Evolutionary conservation across 2,797 vertebrate genomes (phyloP), one percentile per base, ranked within the genome.

Genomic region (Leptoclinus maculatus): DNA sequence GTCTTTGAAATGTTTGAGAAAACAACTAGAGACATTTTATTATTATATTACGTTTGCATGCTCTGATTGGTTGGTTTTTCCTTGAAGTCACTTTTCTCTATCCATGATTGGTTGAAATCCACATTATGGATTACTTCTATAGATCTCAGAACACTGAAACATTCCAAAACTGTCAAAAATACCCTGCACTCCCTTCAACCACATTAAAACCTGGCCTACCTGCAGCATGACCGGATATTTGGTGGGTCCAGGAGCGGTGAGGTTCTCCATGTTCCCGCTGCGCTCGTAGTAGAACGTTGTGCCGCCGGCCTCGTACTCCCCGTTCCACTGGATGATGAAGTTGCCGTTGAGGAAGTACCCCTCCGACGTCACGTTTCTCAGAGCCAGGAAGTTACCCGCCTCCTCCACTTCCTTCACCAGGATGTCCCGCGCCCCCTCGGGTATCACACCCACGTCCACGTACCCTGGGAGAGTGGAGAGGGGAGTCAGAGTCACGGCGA

Each of bases 241-340:
- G 64, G 96, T 99, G 71, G 98, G 98, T 74, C 98, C 98, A 0
- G 96, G 77, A 19, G 98, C 97, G 0, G 97, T 98, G 80, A 99
- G 94, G 74, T 97, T 99, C 94, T 99, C 98, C 88, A 98, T 90
- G 90, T 99, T 97, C 5, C 97, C 97, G 14, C 85, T 96, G 83
- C 98, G 96, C 57, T 97, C 96, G 2, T 99, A 99, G 67, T 93
- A 96, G 94, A 99, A 99, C 39, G 95, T 74, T 0, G 97, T 97
- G 66, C 97, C 98, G 0, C 97, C 97, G 10, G 97, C 94, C 86
- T 96, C 94, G 66, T 99, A 99, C 92, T 99, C 97, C 17, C 98
- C 98, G 7, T 97, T 99, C 98, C 98, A 99, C 82, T 99, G 98
- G 93, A 99, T 99, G 88, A 99, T 97, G 90, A 94, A 99, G 78